Percentiles rank a stretch among this genome's conserved stretches.
These are phyloP conservation scores for Macrostomum lignano DNA, from an alignment of 1,140 invertebrate species.

Conservation along the genomic window DNA sequence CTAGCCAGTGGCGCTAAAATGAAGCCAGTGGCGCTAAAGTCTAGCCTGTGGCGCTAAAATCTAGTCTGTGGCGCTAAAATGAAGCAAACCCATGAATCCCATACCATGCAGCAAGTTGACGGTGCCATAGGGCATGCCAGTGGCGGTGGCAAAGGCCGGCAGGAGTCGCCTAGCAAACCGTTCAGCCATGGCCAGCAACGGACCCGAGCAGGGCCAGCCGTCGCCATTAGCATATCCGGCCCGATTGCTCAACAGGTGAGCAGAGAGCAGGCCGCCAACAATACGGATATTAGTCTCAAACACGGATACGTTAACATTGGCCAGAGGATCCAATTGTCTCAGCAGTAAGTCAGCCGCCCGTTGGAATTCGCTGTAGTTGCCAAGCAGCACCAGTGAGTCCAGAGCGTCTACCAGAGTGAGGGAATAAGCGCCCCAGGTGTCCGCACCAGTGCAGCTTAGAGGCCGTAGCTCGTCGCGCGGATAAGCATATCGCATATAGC, in stretches of 20 bases:
- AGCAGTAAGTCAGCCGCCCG: constrained; percentile 45
- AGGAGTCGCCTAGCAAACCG: constrained; percentile 62
- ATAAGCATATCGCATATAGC: constrained; percentile 71
- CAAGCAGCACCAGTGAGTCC: constrained; percentile 77
- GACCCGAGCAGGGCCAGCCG: constrained; percentile 89
- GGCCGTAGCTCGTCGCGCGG: constrained; percentile 85
- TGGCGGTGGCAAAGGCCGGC: constrained; percentile 36
- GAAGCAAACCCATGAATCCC: too few species aligned
- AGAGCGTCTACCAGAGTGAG: constrained; percentile 81
- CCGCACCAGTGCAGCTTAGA: constrained; percentile 52
- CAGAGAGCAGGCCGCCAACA: constrained; percentile 73
- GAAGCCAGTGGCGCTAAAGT: too few species aligned
- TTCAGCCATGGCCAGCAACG: constrained; percentile 62
- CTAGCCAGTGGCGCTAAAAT: too few species aligned
- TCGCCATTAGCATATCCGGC: constrained; percentile 42
- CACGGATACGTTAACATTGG: constrained; percentile 91
- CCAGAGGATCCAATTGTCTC: constrained; percentile 49
- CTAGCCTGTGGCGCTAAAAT: too few species aligned
- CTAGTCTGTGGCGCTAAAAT: too few species aligned
- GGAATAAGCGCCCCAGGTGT: constrained; percentile 90
- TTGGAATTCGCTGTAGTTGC: constrained; percentile 70
- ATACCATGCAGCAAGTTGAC: constrained; percentile 50
- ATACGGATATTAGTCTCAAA: constrained; percentile 97
- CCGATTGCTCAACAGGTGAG: constrained; percentile 58
- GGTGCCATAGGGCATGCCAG: constrained; percentile 93